A percentile compares a stretch with the other conserved stretches of the same genome.
These are phyloP conservation scores for Cosmorhoe ocellata DNA, from an alignment of 2,888 invertebrate species.

Conservation along the genomic window DNA sequence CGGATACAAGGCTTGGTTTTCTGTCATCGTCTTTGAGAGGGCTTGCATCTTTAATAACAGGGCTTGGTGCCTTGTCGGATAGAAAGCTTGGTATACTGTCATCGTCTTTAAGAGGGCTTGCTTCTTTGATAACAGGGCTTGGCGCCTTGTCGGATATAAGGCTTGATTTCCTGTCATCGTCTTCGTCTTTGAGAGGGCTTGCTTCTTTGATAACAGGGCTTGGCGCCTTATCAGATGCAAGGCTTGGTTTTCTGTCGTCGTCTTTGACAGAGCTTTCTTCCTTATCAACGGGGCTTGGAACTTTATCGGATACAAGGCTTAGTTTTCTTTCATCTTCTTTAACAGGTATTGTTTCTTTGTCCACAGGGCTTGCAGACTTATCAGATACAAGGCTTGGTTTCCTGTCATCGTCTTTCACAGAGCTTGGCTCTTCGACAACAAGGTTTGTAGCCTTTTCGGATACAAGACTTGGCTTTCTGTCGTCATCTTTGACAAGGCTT, in stretches of 20 bases:
- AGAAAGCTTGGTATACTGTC: conserved; percentile 6
- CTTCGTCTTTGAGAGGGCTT: too few relatives aligned
- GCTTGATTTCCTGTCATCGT: conserved; percentile 1
- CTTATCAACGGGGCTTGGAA: too few relatives aligned
- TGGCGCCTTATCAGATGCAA: too few relatives aligned
- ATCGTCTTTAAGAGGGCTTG: too few relatives aligned
- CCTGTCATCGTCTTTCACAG: too few relatives aligned
- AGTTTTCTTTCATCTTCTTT: too few relatives aligned
- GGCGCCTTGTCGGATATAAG: not conserved
- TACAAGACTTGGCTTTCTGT: conserved; percentile 13
- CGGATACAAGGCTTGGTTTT: conserved; percentile 3
- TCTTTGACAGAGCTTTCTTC: too few relatives aligned
- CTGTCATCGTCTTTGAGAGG: conserved; percentile 1
- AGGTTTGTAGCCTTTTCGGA: conserved; percentile 4
- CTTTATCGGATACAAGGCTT: too few relatives aligned
- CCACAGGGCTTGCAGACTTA: too few relatives aligned
- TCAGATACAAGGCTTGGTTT: too few relatives aligned
- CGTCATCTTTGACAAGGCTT: not conserved
- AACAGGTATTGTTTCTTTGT: too few relatives aligned
- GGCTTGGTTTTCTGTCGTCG: too few relatives aligned
- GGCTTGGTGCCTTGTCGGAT: conserved; percentile 15
- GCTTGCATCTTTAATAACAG: conserved; percentile 9
- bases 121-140: conserved; percentile 22
- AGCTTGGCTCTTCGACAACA: conserved; percentile 13
- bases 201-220: not conserved